phyloP scores from a whole-genome alignment of 2,888 invertebrate species.

The Nomada ruficornis region DNA sequence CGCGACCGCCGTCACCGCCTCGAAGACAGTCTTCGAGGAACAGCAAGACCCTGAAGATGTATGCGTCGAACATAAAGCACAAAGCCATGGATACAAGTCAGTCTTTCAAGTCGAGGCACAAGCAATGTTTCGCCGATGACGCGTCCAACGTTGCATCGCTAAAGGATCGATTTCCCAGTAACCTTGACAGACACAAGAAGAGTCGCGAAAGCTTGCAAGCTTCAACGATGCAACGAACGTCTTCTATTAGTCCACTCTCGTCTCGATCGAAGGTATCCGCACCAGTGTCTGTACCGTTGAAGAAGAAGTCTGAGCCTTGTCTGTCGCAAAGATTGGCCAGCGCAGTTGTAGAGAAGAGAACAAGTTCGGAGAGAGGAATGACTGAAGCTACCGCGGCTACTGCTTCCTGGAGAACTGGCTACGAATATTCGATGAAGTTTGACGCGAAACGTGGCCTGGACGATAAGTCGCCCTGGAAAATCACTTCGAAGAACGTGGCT shows the following conservation, averaged over 20 bases:
- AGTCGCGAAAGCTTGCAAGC: conserved; percentile 47
- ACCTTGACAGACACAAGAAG: conserved; percentile 83
- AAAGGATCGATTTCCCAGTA: conserved; percentile 87
- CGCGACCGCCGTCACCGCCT: conserved; percentile 89
- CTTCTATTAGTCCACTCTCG: conserved; percentile 25
- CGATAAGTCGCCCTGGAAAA: conserved; percentile 6
- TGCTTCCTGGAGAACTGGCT: conserved; percentile 20
- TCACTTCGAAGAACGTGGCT: conserved; percentile 12
- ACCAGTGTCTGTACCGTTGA: background rate
- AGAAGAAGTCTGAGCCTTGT: conserved; percentile 69
- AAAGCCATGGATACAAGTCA: conserved; percentile 11
- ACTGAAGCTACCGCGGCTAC: background rate
- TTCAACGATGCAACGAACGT: conserved; percentile 16
- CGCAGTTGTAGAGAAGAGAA: conserved; percentile 14
- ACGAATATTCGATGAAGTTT: conserved; percentile 11
- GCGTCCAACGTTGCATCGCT: conserved; percentile 87
- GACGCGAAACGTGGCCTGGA: conserved; percentile 9
- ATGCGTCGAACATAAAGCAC: conserved; percentile 77
- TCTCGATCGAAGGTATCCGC: conserved; percentile 20
- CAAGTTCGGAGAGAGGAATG: background rate
- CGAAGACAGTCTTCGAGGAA: conserved; percentile 91
- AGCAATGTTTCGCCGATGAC: conserved; percentile 85
- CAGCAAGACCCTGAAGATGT: conserved; percentile 89
- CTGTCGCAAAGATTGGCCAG: conserved; percentile 51
- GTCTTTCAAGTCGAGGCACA: conserved; percentile 81